Conservation (phyloP, 2,113 vertebrate species). For the Oreochromis tanganicae region DNA sequence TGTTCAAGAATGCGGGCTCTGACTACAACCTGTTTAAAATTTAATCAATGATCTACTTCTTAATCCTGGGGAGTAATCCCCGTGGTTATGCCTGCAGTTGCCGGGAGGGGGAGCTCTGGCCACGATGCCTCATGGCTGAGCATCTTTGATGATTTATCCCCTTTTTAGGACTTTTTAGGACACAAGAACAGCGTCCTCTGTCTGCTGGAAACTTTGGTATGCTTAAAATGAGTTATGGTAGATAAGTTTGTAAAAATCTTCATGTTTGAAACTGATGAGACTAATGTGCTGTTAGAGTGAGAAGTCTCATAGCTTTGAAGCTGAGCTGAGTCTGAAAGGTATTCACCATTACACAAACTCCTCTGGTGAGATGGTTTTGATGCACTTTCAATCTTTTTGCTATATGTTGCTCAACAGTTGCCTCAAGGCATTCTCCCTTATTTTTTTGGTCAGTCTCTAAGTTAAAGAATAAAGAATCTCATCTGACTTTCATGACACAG, state of each 20-base stretch:
- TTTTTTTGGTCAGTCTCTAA: background rate
- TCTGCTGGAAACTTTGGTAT: background rate
- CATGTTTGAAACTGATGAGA: background rate
- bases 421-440: background rate
- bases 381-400: background rate
- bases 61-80: too few species aligned
- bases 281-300: background rate
- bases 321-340: background rate
- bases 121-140: background rate
- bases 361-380: background rate
- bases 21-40: background rate
- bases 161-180: background rate
- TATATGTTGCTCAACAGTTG: background rate
- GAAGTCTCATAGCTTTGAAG: background rate
- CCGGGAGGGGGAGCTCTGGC: background rate
- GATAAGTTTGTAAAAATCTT: background rate
- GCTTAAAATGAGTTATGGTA: background rate
- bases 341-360: background rate
- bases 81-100: too few species aligned
- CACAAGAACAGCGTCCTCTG: background rate
- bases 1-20: background rate
- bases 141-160: background rate
- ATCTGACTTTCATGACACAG: background rate
- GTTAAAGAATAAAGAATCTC: background rate
- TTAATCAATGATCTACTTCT: background rate